phyloP scores from a whole-genome alignment of 2,113 vertebrate species.

The Todiramphus chloris region DNA sequence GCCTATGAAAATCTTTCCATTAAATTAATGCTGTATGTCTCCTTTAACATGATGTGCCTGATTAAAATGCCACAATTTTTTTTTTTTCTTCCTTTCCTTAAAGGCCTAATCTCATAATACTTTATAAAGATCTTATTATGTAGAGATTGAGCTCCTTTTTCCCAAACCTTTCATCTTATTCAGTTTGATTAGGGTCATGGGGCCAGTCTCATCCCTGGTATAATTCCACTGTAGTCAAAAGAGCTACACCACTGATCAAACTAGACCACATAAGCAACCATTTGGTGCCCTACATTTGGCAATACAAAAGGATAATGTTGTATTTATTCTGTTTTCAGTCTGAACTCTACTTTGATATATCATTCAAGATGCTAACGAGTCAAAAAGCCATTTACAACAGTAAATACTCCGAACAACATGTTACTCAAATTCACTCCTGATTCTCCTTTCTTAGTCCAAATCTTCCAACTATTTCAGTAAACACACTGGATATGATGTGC shows the following conservation, averaged over 20 bases:
- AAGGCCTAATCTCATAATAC: conserved; percentile 55
- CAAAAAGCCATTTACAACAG: not conserved
- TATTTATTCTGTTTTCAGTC: not conserved
- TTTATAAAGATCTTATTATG: conserved; percentile 58
- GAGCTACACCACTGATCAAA: not conserved
- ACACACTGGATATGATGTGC: not conserved
- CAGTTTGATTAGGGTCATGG: conserved; percentile 57
- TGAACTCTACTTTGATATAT: not conserved
- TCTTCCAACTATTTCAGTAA: not conserved
- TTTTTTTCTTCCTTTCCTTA: not conserved
- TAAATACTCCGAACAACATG: not conserved
- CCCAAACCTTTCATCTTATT: conserved; percentile 38
- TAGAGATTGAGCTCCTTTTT: conserved; percentile 31
- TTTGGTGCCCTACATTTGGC: conserved; percentile 62
- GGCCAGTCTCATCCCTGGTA: conserved; percentile 31
- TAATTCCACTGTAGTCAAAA: conserved; percentile 41
- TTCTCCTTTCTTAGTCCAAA: not conserved
- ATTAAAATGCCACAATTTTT: conserved; percentile 30
- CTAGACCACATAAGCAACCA: conserved; percentile 9
- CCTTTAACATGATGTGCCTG: not conserved
- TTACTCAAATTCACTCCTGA: not conserved
- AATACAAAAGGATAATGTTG: conserved; percentile 10
- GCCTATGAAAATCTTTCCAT: not conserved
- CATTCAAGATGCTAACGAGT: not conserved
- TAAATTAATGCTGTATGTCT: conserved; percentile 16